Percentiles rank a stretch among this genome's conserved stretches.
These are phyloP conservation scores for Vanessa atalanta DNA, from an alignment of 1,140 invertebrate genomes.

Conservation along the genomic window DNA sequence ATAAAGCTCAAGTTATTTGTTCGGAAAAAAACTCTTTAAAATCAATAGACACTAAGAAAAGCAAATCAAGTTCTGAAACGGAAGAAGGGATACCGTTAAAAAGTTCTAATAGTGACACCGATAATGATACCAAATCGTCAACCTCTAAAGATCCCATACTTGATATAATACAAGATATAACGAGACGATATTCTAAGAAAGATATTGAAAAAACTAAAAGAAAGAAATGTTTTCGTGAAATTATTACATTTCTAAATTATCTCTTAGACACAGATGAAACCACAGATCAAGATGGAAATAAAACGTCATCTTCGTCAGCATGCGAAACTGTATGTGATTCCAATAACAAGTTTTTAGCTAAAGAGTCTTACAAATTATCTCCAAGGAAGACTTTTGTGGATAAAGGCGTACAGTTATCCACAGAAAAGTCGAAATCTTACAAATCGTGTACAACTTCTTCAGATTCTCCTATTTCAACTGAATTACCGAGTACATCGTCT, in stretches of 20 bases:
- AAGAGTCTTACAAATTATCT: slow-evolving; percentile 22
- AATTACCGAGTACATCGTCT: slow-evolving; percentile 58
- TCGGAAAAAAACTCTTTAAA: slow-evolving; percentile 8
- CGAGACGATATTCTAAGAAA: slow-evolving; percentile 67
- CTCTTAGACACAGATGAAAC: slow-evolving; percentile 69
- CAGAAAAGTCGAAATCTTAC: slow-evolving; percentile 46
- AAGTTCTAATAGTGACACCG: slow-evolving; percentile 32
- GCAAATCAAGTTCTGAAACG: slow-evolving; percentile 14
- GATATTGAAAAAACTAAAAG: slow-evolving; percentile 57
- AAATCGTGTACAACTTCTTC: slow-evolving; percentile 54
- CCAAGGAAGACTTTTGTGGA: slow-evolving; percentile 47
- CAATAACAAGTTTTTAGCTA: slow-evolving; percentile 23
- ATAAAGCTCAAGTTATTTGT: slow-evolving; percentile 14
- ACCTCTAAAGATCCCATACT: slow-evolving; percentile 56
- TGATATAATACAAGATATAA: slow-evolving; percentile 67
- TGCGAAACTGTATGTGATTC: slow-evolving; percentile 23
- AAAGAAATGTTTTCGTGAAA: slow-evolving; percentile 73
- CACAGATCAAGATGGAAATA: slow-evolving; percentile 49
- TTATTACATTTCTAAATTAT: slow-evolving; percentile 66
- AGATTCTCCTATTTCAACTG: slow-evolving; percentile 56
- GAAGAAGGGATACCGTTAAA: slow-evolving; percentile 20
- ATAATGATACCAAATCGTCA: slow-evolving; percentile 28
- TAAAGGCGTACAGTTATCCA: slow-evolving; percentile 57
- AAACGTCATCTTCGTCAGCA: slow-evolving; percentile 32
- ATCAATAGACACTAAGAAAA: not conserved